Conservation (phyloP, 1,140 invertebrate genomes). For the Himalopsyche phryganea region DNA sequence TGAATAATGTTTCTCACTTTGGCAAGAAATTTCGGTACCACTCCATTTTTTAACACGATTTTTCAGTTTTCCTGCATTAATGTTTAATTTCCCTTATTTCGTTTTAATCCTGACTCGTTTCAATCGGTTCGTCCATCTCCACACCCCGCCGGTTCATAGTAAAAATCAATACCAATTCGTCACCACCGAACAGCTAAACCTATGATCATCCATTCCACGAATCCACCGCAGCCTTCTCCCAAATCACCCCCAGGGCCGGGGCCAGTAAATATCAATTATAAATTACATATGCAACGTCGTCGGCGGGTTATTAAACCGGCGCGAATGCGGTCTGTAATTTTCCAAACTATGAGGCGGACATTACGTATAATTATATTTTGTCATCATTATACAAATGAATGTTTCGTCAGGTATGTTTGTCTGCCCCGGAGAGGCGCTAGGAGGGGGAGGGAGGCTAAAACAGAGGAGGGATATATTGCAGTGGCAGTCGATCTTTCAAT, state of each 20-base stretch:
- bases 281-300: conserved; percentile 27
- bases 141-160: too few species aligned
- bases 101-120: too few species aligned
- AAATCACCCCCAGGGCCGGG: conserved; percentile 14
- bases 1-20: too few species aligned
- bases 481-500: too few species aligned
- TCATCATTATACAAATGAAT: conserved; percentile 26
- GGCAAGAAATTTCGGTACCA: too few species aligned
- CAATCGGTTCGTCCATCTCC: too few species aligned
- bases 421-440: not conserved
- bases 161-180: too few species aligned
- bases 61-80: too few species aligned
- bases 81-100: too few species aligned
- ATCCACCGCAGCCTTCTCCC: not conserved
- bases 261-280: conserved; percentile 21
- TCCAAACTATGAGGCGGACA: conserved; percentile 8
- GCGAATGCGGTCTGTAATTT: conserved; percentile 25
- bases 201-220: too few species aligned
- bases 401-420: conserved; percentile 27
- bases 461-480: not conserved
- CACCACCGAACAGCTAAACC: too few species aligned
- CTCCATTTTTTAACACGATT: too few species aligned
- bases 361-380: conserved; percentile 25
- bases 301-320: conserved; percentile 23
- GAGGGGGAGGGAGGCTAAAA: not conserved